A percentile compares a stretch with the other conserved stretches of the same genome.
Evolutionary conservation across 2,888 invertebrate genomes (phyloP).

Genomic region (Tethea ocularis): DNA sequence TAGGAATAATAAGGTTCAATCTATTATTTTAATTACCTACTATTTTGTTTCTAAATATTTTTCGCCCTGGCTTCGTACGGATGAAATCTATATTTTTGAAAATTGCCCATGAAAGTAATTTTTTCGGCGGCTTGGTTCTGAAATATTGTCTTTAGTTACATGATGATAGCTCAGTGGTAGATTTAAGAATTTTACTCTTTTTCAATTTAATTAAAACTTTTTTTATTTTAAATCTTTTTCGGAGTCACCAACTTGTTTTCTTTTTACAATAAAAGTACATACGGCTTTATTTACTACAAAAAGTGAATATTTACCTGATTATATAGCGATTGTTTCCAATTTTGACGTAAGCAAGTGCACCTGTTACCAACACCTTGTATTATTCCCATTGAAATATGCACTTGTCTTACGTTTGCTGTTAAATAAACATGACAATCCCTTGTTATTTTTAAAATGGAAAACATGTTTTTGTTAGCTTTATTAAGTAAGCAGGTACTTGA

Average conservation of each 20-base stretch:
- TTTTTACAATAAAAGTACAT: not conserved
- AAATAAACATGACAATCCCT: conserved; percentile 1
- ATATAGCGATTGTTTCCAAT: not conserved
- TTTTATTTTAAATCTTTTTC: too few species aligned
- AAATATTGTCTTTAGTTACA: too few species aligned
- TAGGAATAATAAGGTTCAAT: too few species aligned
- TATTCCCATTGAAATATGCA: not conserved
- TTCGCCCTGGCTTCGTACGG: too few species aligned
- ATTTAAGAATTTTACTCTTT: too few species aligned
- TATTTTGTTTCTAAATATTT: too few species aligned
- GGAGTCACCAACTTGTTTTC: too few species aligned
- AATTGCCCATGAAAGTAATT: too few species aligned
- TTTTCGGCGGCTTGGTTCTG: too few species aligned
- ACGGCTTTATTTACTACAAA: not conserved
- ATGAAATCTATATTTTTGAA: too few species aligned
- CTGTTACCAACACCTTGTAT: not conserved
- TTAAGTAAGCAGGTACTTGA: conserved; percentile 6
- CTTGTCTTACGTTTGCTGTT: not conserved
- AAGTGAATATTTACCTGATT: not conserved
- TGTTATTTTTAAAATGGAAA: not conserved
- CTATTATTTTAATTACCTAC: not conserved
- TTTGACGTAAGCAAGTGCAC: not conserved
- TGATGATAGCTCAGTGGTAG: too few species aligned
- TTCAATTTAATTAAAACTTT: too few species aligned
- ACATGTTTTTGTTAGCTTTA: conserved; percentile 5